Evolutionary conservation across 1,140 invertebrate genomes (phyloP), one percentile per base, ranked within the genome.

Genomic region (Neodiprion fabricii): DNA sequence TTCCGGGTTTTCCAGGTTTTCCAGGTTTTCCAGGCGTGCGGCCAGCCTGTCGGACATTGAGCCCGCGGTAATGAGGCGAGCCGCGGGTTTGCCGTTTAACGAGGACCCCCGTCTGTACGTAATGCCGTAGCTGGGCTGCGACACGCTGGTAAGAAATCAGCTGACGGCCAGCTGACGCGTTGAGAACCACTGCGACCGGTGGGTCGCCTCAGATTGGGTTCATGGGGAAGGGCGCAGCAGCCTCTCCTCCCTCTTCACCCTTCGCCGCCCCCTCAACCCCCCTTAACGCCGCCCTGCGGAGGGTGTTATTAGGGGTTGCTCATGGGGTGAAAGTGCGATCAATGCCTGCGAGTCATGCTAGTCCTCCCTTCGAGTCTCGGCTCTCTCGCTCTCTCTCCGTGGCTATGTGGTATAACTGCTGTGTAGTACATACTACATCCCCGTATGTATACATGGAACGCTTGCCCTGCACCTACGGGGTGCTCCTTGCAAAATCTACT

Each of bases 271-370:
- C 11, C 53, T 61, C 53, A 4, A 4, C n/a, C 53, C 53, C 53
- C 53, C 53, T 17, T 61, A 61, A 61, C 53, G 53, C 53, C 53
- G n/a, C 53, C 53, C 53, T 61, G n/a, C 53, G 53, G 84, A 80
- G 81, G 80, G 82, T 85, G 83, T 87, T 87, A 88, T 88, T 87
- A 87, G 84, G 84, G 85, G 84, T 83, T 84, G 82, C 82, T 85
- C 85, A 86, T 86, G 84, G 85, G 86, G 86, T 85, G 85, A 84
- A 78, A 80, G 76, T 79, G 78, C 86, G 85, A 88, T 88, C 86
- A 86, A 88, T 88, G 85, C 85, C 80, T 82, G 83, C 75, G 85
- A 85, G 84, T 85, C 84, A 83, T 84, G 81, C 85, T 81, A 81
- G 77, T 79, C 79, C 53, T 61, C 79, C 77, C 79, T 73, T 71